Evolutionary conservation across 2,113 vertebrate species (phyloP).

Genomic region (Labeo rohita): DNA sequence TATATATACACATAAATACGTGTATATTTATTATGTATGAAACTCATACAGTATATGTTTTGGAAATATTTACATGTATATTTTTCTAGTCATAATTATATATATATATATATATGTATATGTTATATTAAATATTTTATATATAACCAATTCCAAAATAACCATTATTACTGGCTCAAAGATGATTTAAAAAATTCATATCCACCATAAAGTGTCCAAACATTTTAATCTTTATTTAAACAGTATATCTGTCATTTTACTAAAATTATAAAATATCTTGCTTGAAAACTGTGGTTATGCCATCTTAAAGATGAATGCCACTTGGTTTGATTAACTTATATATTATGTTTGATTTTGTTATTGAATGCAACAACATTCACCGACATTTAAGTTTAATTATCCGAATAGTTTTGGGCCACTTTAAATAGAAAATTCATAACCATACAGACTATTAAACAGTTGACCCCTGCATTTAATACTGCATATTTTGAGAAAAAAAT

Average conservation of each 20-base stretch:
- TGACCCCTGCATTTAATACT: neutral
- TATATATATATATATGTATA: no score
- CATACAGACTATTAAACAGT: neutral
- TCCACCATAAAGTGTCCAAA: no score
- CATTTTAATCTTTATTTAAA: neutral
- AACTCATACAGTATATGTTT: no score
- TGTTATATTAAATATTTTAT: no score
- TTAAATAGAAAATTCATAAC: neutral
- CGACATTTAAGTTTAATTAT: neutral
- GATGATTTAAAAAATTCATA: no score
- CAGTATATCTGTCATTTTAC: neutral
- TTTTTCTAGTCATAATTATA: no score
- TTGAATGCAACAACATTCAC: neutral
- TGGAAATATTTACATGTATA: no score
- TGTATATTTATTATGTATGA: no score
- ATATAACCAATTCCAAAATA: no score
- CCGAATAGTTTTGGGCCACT: neutral
- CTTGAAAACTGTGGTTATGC: neutral
- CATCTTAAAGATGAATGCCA: neutral
- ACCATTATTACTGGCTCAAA: no score
- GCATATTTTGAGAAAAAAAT: no score
- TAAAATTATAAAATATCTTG: neutral
- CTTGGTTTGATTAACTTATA: neutral
- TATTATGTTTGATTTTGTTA: neutral
- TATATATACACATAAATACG: no score